A percentile compares a stretch with the other conserved stretches of the same genome.
phyloP scores from a whole-genome alignment of 1,140 invertebrate species.

The Pteromalus puparum region DNA sequence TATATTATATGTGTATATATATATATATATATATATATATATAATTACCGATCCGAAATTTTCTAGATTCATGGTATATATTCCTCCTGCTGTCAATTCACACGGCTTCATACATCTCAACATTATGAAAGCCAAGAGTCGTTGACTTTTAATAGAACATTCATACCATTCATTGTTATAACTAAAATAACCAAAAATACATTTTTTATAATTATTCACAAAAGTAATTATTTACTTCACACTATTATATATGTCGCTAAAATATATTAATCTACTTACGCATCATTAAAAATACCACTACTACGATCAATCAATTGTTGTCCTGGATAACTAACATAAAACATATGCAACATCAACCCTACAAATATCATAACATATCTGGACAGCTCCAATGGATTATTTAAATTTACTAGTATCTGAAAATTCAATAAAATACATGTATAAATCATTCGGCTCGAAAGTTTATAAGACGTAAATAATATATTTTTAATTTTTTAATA shows the following conservation, averaged over 20 bases:
- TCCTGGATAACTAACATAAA: background rate
- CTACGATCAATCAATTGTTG: slow-evolving; percentile 3
- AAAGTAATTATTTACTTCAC: background rate
- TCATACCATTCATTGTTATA: slow-evolving; percentile 26
- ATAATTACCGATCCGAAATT: slow-evolving; percentile 6
- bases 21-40: too few relatives aligned
- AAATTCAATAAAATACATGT: background rate
- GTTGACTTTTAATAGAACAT: background rate
- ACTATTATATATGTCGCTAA: too few relatives aligned
- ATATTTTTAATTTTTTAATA: too few relatives aligned
- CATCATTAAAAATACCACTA: background rate
- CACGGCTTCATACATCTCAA: background rate
- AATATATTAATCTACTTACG: background rate
- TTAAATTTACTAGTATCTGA: slow-evolving; percentile 6
- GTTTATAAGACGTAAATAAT: too few relatives aligned
- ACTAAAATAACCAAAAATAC: background rate
- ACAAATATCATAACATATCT: background rate
- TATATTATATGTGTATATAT: too few relatives aligned
- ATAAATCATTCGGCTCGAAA: too few relatives aligned
- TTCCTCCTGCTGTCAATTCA: background rate
- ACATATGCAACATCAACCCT: background rate
- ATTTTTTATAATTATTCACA: background rate
- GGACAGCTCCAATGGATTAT: background rate
- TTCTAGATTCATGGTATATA: slow-evolving; percentile 2
- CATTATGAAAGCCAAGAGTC: background rate